Percentiles rank a stretch among this genome's conserved stretches.
Conservation (phyloP, 2,113 vertebrate genomes). For the Promerops cafer region DNA sequence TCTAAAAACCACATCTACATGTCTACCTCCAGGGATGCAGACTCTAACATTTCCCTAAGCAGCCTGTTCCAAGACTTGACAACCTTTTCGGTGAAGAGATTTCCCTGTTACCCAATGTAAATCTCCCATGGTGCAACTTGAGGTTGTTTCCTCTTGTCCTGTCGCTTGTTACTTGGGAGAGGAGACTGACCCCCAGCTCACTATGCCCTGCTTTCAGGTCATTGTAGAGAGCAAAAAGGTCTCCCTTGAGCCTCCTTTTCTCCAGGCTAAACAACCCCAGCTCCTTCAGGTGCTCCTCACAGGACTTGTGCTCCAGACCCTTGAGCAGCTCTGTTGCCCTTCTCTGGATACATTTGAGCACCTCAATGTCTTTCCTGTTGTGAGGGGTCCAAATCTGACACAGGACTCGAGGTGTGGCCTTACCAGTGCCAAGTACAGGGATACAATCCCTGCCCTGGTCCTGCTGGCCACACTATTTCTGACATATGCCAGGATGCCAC, state of each 20-base stretch:
- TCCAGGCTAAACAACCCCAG: neutral
- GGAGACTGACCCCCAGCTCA: neutral
- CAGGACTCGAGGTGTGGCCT: fast-evolving
- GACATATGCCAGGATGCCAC: neutral
- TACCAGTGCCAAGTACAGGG: neutral
- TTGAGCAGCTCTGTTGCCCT: fast-evolving
- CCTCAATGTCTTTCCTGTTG: neutral
- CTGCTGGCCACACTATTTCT: neutral
- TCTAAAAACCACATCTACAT: neutral
- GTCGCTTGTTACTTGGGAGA: neutral
- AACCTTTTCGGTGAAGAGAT: neutral
- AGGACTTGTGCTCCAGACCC: neutral
- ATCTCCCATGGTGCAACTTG: neutral
- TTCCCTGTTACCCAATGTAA: neutral
- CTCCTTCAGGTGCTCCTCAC: neutral
- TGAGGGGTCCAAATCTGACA: neutral
- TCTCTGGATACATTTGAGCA: neutral
- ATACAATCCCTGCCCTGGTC: fast-evolving
- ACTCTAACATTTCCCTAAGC: neutral
- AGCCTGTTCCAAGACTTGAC: neutral
- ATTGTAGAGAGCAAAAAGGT: neutral
- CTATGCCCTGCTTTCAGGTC: neutral
- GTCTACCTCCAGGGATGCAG: neutral
- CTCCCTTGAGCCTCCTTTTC: too few species aligned
- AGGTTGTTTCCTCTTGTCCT: neutral